phyloP scores from a whole-genome alignment of 1,140 invertebrate genomes.

The Arion vulgaris region DNA sequence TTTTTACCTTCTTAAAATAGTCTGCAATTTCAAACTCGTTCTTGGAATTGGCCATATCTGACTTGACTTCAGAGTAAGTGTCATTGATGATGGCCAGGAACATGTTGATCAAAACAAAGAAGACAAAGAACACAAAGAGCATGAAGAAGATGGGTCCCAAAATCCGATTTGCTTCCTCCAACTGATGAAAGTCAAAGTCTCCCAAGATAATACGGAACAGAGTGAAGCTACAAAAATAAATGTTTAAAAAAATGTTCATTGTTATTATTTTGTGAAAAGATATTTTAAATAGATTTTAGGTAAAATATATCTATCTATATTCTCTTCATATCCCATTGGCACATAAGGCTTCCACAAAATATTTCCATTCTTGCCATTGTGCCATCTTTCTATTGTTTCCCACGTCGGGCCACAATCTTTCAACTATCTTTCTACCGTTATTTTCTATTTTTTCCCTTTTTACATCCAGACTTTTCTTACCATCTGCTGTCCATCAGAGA shows the following conservation, averaged over 20 bases:
- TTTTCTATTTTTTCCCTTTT: too few relatives aligned
- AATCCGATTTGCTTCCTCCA: constrained; percentile 81
- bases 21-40: constrained; percentile 81
- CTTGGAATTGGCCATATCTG: constrained; percentile 79
- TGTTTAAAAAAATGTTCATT: not conserved
- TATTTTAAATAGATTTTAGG: too few relatives aligned
- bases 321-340: too few relatives aligned
- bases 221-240: constrained; percentile 75
- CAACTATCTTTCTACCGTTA: too few relatives aligned
- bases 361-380: too few relatives aligned
- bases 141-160: constrained; percentile 87
- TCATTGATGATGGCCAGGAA: constrained; percentile 89
- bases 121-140: constrained; percentile 85
- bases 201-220: constrained; percentile 84
- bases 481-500: too few relatives aligned
- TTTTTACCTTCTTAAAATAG: constrained; percentile 75
- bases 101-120: constrained; percentile 88
- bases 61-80: constrained; percentile 78
- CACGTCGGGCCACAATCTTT: too few relatives aligned
- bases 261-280: not conserved
- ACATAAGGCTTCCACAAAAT: too few relatives aligned
- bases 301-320: too few relatives aligned
- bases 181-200: constrained; percentile 84
- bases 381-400: too few relatives aligned
- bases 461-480: too few relatives aligned